Conservation (phyloP, 2,797 vertebrate genomes). For the Amphiprion clarkii region DNA sequence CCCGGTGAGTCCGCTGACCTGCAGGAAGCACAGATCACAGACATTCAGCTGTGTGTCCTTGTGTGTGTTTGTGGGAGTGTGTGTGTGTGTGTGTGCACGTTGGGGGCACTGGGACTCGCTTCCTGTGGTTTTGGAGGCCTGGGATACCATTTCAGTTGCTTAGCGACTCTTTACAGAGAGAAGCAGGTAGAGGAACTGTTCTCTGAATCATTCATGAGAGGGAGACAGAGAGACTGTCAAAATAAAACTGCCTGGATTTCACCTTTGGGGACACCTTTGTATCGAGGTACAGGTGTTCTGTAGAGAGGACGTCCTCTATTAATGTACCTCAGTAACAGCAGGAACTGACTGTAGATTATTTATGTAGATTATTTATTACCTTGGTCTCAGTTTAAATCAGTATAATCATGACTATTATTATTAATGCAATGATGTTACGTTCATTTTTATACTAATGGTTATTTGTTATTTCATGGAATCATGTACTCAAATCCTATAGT, state of each 20-base stretch:
- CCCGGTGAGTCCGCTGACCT: slow-evolving; percentile 85
- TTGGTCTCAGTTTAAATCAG: no score
- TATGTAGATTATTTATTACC: no score
- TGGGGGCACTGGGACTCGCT: slow-evolving; percentile 78
- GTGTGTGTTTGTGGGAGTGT: slow-evolving; percentile 29
- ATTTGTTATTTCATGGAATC: no score
- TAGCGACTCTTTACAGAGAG: slow-evolving; percentile 85
- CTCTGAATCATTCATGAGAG: slow-evolving; percentile 93
- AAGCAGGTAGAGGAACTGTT: slow-evolving; percentile 86
- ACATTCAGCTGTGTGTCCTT: slow-evolving; percentile 76
- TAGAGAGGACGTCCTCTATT: no score
- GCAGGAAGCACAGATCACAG: slow-evolving; percentile 83
- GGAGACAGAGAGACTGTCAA: slow-evolving; percentile 53
- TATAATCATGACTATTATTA: no score
- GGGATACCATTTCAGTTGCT: slow-evolving; percentile 93
- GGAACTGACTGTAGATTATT: no score
- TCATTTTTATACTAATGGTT: no score
- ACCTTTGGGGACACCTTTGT: background rate
- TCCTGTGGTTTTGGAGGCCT: slow-evolving; percentile 82
- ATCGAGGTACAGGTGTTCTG: background rate
- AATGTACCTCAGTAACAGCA: no score
- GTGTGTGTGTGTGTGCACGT: slow-evolving; percentile 21
- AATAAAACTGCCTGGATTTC: slow-evolving; percentile 48
- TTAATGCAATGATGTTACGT: no score
- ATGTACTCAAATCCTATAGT: no score